A percentile compares a stretch with the other conserved stretches of the same genome.
Conservation (phyloP, 35 echinoderm and acorn worm species). For the Eucidaris tribuloides region DNA sequence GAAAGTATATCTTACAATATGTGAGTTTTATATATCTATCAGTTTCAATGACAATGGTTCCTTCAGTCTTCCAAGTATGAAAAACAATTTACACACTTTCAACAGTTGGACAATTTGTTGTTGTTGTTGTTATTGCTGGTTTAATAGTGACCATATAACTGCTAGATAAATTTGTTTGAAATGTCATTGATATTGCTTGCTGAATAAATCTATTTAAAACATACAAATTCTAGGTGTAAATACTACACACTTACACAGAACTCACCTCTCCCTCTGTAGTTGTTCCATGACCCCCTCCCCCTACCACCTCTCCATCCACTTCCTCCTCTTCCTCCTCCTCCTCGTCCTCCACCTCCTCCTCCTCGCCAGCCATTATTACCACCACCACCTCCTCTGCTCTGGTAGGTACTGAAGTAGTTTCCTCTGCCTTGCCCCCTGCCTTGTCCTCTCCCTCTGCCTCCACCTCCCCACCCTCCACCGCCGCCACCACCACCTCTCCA, state of each 20-base stretch:
- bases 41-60: too few relatives aligned
- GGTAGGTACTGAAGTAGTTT: slow-evolving; percentile 8
- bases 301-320: slow-evolving; percentile 18
- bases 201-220: neutral
- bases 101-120: neutral
- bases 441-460: neutral
- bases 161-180: too few relatives aligned
- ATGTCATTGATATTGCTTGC: neutral
- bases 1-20: too few relatives aligned
- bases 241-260: neutral
- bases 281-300: slow-evolving; percentile 2
- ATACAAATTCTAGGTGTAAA: neutral
- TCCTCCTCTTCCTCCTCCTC: slow-evolving; percentile 7
- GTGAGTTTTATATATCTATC: too few relatives aligned
- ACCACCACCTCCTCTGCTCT: slow-evolving; percentile 3
- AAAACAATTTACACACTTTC: neutral
- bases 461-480: neutral
- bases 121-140: too few relatives aligned
- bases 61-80: neutral
- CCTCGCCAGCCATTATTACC: neutral
- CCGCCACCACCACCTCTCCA: neutral
- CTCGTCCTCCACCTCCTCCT: neutral
- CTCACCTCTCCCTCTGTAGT: slow-evolving; percentile 44
- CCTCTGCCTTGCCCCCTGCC: slow-evolving; percentile 1
- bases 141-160: too few relatives aligned